Conservation (phyloP, 2,797 vertebrate species). For the Alcedo quadribrachys region DNA sequence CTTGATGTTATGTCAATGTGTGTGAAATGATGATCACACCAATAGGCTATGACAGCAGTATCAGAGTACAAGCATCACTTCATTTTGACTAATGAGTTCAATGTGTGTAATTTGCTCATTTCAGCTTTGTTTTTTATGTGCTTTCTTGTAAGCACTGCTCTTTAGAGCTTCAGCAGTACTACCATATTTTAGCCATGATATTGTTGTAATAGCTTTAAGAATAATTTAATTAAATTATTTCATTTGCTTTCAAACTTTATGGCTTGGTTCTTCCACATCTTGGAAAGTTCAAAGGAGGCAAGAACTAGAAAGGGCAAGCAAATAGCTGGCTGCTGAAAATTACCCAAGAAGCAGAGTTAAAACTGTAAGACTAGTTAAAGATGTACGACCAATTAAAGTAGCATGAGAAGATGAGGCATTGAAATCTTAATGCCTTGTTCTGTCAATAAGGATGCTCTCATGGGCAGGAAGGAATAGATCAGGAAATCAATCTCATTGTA, state of each 20-base stretch:
- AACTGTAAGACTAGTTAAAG: neutral
- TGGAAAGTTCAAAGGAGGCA: neutral
- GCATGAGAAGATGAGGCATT: slow-evolving; percentile 20
- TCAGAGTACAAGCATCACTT: neutral
- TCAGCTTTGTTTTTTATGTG: neutral
- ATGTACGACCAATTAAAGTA: neutral
- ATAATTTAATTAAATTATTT: neutral
- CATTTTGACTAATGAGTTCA: neutral
- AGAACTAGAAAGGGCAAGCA: neutral
- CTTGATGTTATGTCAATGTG: neutral
- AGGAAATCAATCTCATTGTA: neutral
- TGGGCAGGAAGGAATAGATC: slow-evolving; percentile 16
- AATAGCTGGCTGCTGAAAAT: slow-evolving; percentile 13
- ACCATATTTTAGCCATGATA: neutral
- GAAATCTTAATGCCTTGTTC: slow-evolving; percentile 38
- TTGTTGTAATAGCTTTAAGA: neutral
- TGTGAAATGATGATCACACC: neutral
- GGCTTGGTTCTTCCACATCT: neutral
- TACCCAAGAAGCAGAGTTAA: slow-evolving; percentile 1
- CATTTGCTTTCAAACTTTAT: slow-evolving; percentile 17
- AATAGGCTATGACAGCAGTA: neutral
- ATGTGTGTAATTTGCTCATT: neutral
- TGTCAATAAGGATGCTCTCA: neutral
- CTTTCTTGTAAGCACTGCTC: neutral
- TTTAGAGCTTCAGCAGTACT: neutral